These are phyloP conservation scores for Xiphias gladius DNA, from an alignment of 2,113 vertebrate species.

Conservation along the genomic window DNA sequence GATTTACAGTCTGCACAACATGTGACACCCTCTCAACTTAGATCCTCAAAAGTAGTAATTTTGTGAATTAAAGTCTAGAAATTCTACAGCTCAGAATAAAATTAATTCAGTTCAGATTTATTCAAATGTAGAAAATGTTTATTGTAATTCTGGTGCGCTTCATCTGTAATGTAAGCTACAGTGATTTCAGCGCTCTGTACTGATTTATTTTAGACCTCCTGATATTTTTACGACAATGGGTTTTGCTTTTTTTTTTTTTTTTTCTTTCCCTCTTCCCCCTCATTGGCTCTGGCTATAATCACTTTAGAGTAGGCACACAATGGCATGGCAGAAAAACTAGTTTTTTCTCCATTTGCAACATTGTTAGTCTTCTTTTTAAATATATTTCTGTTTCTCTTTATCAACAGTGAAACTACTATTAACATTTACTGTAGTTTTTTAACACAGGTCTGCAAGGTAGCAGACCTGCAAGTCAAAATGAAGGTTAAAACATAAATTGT, in stretches of 20 bases:
- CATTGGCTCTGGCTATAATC: background rate
- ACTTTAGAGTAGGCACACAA: background rate
- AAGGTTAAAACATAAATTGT: background rate
- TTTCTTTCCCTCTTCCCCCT: too few species aligned
- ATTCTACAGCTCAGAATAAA: background rate
- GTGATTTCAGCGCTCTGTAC: background rate
- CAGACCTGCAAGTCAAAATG: background rate
- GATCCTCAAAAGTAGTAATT: background rate
- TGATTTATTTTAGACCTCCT: background rate
- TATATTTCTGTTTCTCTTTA: background rate
- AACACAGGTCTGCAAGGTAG: background rate
- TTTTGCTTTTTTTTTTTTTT: too few species aligned
- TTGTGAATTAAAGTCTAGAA: background rate
- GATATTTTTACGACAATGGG: background rate
- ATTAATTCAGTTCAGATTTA: background rate
- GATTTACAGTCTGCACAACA: conserved; percentile 11
- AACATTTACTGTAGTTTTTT: background rate
- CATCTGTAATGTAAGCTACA: background rate
- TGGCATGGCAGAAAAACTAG: background rate
- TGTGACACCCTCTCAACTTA: background rate
- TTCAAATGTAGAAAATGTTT: background rate
- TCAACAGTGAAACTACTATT: background rate
- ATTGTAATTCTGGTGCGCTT: background rate
- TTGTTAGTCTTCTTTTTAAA: background rate
- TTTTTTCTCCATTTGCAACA: background rate